These are phyloP conservation scores for Siniperca chuatsi DNA, from an alignment of 2,113 vertebrate genomes.

Conservation along the genomic window DNA sequence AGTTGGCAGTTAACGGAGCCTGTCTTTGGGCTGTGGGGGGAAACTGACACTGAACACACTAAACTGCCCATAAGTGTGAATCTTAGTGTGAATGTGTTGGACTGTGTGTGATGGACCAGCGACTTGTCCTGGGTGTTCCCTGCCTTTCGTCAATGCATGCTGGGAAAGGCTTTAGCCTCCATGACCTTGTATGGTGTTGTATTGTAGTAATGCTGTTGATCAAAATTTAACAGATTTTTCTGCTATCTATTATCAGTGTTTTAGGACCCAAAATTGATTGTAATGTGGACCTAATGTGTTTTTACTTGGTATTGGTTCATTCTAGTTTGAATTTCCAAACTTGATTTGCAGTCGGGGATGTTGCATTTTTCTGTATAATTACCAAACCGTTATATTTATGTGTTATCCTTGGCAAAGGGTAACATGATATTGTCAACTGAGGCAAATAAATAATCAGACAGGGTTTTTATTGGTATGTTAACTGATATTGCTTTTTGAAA, in stretches of 20 bases:
- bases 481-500: too few species aligned
- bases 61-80: conserved; percentile 28
- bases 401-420: not conserved
- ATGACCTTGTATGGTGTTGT: not conserved
- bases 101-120: conserved; percentile 20
- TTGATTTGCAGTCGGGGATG: not conserved
- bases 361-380: not conserved
- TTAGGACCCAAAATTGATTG: not conserved
- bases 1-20: not conserved
- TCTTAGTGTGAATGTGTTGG: conserved; percentile 30
- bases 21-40: conserved; percentile 21
- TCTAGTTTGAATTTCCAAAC: not conserved
- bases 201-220: not conserved
- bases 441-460: too few species aligned
- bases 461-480: not conserved
- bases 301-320: not conserved
- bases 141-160: conserved; percentile 11
- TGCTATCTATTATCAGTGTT: not conserved
- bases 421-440: too few species aligned
- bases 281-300: not conserved
- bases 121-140: conserved; percentile 13
- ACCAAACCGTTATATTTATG: not conserved
- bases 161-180: not conserved
- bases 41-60: conserved; percentile 17
- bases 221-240: not conserved